phyloP scores from a whole-genome alignment of 1,140 invertebrate species.

The Leptinotarsa texana region DNA sequence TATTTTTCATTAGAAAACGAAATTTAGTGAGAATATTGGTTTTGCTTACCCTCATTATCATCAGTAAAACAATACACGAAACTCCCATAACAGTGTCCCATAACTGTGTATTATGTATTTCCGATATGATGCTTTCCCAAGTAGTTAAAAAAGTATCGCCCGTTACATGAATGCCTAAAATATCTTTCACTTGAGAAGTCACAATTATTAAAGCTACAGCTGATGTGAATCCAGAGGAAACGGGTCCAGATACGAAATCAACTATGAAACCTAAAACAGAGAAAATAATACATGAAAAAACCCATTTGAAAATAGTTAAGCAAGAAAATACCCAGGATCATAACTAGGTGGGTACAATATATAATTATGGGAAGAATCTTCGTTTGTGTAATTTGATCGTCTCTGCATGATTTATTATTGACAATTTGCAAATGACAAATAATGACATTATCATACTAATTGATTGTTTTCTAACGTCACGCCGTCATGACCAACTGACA shows the following conservation, averaged over 20 bases:
- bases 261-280: slow-evolving; percentile 79
- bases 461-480: too few species aligned
- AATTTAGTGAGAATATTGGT: background rate
- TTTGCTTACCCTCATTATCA: slow-evolving; percentile 68
- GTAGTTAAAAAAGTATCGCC: slow-evolving; percentile 76
- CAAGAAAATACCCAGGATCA: too few species aligned
- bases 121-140: slow-evolving; percentile 67
- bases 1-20: too few species aligned
- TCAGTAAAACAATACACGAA: slow-evolving; percentile 70
- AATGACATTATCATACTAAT: too few species aligned
- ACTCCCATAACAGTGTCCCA: slow-evolving; percentile 74
- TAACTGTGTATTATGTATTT: slow-evolving; percentile 63
- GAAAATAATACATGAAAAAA: too few species aligned
- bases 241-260: slow-evolving; percentile 91
- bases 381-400: too few species aligned
- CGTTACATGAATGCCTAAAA: slow-evolving; percentile 78
- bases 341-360: too few species aligned
- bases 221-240: slow-evolving; percentile 91
- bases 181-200: slow-evolving; percentile 83
- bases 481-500: too few species aligned
- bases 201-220: slow-evolving; percentile 90
- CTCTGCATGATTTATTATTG: too few species aligned
- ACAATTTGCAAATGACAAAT: too few species aligned
- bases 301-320: too few species aligned
- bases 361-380: too few species aligned